Conservation (phyloP, 2,113 vertebrate genomes). For the Nettapus auritus region DNA sequence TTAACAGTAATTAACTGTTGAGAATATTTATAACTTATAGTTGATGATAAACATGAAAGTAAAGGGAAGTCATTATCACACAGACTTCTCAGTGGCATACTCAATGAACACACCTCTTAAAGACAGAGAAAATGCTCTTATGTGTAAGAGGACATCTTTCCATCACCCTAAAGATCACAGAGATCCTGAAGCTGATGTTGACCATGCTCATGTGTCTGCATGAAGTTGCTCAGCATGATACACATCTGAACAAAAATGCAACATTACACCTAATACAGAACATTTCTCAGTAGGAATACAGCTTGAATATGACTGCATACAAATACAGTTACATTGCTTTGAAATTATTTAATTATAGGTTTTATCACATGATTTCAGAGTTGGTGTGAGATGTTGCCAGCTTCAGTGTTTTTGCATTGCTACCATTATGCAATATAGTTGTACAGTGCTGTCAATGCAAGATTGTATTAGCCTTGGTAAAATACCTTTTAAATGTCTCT, state of each 20-base stretch:
- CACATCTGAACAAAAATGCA: background rate
- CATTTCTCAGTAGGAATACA: background rate
- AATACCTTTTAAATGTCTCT: background rate
- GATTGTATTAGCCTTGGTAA: conserved; percentile 8
- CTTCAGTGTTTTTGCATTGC: background rate
- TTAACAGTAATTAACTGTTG: background rate
- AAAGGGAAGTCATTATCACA: background rate
- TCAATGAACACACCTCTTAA: background rate
- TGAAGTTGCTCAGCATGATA: background rate
- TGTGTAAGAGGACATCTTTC: background rate
- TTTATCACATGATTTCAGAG: background rate
- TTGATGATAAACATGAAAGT: background rate
- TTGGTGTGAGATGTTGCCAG: background rate
- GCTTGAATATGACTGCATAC: background rate
- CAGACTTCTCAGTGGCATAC: background rate
- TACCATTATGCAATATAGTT: background rate
- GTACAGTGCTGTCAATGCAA: background rate
- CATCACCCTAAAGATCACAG: background rate
- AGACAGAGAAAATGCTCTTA: background rate
- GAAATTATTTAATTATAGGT: background rate
- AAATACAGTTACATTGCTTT: background rate
- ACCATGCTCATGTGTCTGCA: background rate
- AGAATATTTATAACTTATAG: background rate
- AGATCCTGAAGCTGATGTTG: background rate
- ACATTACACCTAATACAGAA: background rate